Conservation (phyloP, 2,888 invertebrate species). For the Polydrusus cervinus region DNA sequence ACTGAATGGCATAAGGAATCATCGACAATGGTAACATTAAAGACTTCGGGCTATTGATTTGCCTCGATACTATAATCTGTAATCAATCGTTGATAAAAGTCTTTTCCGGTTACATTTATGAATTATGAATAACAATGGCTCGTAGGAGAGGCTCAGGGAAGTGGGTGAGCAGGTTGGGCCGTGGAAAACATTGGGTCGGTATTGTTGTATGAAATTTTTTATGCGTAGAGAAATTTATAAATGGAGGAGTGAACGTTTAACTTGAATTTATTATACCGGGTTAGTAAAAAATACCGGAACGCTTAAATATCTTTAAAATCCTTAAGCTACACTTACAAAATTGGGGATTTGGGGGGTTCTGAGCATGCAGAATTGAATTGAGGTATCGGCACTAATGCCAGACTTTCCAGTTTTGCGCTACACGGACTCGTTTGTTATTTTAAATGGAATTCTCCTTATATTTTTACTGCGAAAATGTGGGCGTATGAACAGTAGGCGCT, state of each 20-base stretch:
- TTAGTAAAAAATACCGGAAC: too few relatives aligned
- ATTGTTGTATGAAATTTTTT: conserved; percentile 35
- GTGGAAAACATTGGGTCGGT: conserved; percentile 30
- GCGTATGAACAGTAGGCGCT: too few relatives aligned
- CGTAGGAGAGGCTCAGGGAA: conserved; percentile 41
- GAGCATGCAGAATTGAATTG: too few relatives aligned
- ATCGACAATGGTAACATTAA: conserved; percentile 50
- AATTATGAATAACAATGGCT: conserved; percentile 52
- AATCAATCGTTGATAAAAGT: conserved; percentile 54
- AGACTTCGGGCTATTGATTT: conserved; percentile 51
- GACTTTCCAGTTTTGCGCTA: too few relatives aligned
- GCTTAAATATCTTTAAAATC: too few relatives aligned
- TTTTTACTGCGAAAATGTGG: too few relatives aligned
- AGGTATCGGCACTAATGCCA: too few relatives aligned
- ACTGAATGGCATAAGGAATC: conserved; percentile 49
- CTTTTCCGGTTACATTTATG: conserved; percentile 54
- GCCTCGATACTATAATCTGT: conserved; percentile 49
- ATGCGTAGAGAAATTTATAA: conserved; percentile 42
- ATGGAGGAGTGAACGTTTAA: conserved; percentile 12
- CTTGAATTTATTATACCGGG: too few relatives aligned
- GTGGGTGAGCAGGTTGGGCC: conserved; percentile 53
- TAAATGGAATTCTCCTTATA: too few relatives aligned
- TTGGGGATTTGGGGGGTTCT: too few relatives aligned
- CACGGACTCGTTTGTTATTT: too few relatives aligned
- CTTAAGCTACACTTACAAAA: too few relatives aligned